Evolutionary conservation across 2,888 invertebrate genomes (phyloP).

Genomic region (Endomychus coccineus): DNA sequence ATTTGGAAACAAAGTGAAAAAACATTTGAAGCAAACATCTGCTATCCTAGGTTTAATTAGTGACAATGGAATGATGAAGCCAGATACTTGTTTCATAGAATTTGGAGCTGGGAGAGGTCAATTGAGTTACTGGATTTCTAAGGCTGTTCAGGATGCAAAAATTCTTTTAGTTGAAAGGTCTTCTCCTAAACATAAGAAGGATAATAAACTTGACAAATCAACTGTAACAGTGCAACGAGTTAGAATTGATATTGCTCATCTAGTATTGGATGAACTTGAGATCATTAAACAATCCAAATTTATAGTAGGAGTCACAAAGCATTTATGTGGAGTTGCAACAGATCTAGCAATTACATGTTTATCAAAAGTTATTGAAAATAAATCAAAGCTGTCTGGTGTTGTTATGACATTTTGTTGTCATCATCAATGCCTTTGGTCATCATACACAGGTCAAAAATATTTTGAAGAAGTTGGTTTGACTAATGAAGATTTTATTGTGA

Average conservation of each 20-base stretch:
- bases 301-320: constrained; percentile 77
- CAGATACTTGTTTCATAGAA: constrained; percentile 70
- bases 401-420: constrained; percentile 86
- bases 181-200: constrained; percentile 56
- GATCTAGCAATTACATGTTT: constrained; percentile 70
- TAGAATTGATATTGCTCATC: constrained; percentile 75
- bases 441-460: constrained; percentile 62
- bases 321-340: constrained; percentile 86
- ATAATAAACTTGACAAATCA: constrained; percentile 43
- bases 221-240: constrained; percentile 52
- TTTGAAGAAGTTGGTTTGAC: constrained; percentile 53
- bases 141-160: constrained; percentile 50
- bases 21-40: constrained; percentile 73
- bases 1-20: constrained; percentile 56
- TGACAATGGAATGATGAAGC: constrained; percentile 50
- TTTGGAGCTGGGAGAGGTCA: constrained; percentile 86
- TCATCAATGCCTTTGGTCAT: constrained; percentile 69
- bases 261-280: constrained; percentile 54
- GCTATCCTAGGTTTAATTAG: constrained; percentile 66
- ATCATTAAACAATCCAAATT: constrained; percentile 42
- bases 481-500: constrained; percentile 60
- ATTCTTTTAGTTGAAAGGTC: constrained; percentile 73
- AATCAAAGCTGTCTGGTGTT: constrained; percentile 48
- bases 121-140: constrained; percentile 69
- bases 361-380: constrained; percentile 39